Evolutionary conservation across 2,113 vertebrate genomes (phyloP).

Genomic region (Nematolebias whitei): DNA sequence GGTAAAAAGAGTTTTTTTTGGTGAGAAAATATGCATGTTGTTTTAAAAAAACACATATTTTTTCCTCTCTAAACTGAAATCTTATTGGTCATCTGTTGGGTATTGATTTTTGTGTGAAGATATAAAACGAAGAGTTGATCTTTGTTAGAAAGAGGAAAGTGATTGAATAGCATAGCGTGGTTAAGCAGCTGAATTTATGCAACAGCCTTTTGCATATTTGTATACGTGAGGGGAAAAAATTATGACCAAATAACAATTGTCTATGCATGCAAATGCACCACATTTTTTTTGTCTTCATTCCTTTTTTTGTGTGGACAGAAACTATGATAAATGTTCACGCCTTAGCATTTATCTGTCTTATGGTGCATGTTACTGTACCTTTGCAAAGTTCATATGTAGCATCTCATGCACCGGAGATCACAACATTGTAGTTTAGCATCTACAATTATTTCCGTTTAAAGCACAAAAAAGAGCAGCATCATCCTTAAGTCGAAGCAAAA

Average conservation of each 20-base stretch:
- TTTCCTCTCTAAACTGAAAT: constrained; percentile 21
- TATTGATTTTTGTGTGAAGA: constrained; percentile 26
- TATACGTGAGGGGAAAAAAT: constrained; percentile 25
- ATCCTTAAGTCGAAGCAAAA: constrained; percentile 32
- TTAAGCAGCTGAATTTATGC: constrained; percentile 60
- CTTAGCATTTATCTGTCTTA: constrained; percentile 35
- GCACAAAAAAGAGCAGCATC: constrained; percentile 58
- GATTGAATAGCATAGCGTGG: constrained; percentile 55
- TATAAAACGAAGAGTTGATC: constrained; percentile 3
- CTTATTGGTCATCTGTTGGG: constrained; percentile 31
- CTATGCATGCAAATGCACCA: constrained; percentile 65
- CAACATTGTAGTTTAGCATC: constrained; percentile 16
- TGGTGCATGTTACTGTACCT: constrained; percentile 42
- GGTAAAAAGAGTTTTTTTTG: constrained; percentile 7
- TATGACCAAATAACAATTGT: constrained; percentile 65
- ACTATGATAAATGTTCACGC: constrained; percentile 27
- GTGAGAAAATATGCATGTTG: constrained; percentile 2
- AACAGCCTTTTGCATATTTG: constrained; percentile 55
- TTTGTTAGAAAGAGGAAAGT: constrained; percentile 23
- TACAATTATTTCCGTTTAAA: constrained; percentile 42
- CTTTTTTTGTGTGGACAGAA: constrained; percentile 23
- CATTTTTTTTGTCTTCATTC: constrained; percentile 37
- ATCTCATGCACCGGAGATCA: constrained; percentile 39
- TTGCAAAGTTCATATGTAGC: constrained; percentile 64
- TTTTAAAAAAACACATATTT: neutral